Evolutionary conservation across 2,797 vertebrate species (phyloP), one percentile per base, ranked within the genome.

Genomic region (Coccyzus lansbergi): DNA sequence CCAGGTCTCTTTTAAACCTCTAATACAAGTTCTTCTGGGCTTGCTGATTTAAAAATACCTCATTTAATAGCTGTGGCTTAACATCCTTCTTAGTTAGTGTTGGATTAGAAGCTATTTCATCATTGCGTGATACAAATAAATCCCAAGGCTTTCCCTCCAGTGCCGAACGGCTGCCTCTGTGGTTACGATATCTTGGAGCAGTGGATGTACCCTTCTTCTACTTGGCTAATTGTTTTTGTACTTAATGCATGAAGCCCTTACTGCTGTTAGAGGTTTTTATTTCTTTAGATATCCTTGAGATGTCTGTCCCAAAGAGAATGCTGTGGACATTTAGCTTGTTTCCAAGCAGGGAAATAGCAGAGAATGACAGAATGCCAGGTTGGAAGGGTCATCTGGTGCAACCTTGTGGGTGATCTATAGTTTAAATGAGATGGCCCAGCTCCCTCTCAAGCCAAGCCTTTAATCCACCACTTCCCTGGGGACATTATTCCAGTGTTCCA

Each of bases 31-130:
- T 94, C 85, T 75, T 75, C 69, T 90, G 94, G 68, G 89, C 94
- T 88, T 75, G 92, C 87, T 71, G 92, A 74, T 86, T 92, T 94
- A 69, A 53, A 91, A 94, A 95, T 91, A 85, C 89, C 91, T 95
- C 96, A 93, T 94, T 95, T 93, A 88, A 76, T 83, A 56, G 91
- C 89, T 95, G 87, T 86, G 89, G 53, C 42, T 94, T 86, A 62
- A 86, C 89, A 62, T 94, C 94, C 87, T 86, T 55, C 79, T 71
- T 64, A 38, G 87, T 94, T 90, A 68, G 92, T 83, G 58, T 26
- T 91, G 95, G 79, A 72, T 90, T 79, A 95, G 76, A 80, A 79
- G 88, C 81, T 84, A 3, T 95, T 96, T 89, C 82, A 69, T 92
- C 84, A 86, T 81, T 5, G 22, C 29, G 5, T n/a, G 69, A 33